Percentiles rank a stretch among this genome's conserved stretches.
These are phyloP conservation scores for Leptoclinus maculatus DNA, from an alignment of 2,797 vertebrate species.

Conservation along the genomic window DNA sequence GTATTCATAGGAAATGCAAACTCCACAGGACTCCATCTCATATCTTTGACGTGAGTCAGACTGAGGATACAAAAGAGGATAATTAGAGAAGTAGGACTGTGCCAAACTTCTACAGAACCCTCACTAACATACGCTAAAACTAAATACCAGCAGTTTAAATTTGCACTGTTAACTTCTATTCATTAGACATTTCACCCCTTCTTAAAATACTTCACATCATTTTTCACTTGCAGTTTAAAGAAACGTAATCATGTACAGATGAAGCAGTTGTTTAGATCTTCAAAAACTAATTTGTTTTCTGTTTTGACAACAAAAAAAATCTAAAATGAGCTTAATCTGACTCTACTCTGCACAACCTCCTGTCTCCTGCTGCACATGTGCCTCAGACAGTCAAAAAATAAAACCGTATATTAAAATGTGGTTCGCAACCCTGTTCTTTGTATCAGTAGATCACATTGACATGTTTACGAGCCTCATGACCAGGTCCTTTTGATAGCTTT, in stretches of 20 bases:
- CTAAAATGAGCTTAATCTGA: background rate
- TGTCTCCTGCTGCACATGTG: background rate
- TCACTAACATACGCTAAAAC: background rate
- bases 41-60: background rate
- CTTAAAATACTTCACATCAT: background rate
- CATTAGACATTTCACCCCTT: background rate
- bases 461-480: background rate
- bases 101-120: background rate
- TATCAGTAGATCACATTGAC: background rate
- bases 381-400: background rate
- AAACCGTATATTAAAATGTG: background rate
- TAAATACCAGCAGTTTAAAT: background rate
- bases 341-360: background rate
- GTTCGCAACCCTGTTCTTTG: background rate
- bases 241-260: background rate
- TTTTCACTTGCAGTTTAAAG: background rate
- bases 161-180: background rate
- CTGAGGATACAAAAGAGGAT: background rate
- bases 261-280: background rate
- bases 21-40: background rate
- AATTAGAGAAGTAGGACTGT: background rate
- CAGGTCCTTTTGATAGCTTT: background rate
- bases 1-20: constrained; percentile 22
- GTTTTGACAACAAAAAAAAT: background rate
- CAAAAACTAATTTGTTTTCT: background rate